Conservation (phyloP, 2,888 invertebrate genomes). For the Thysanoteuthis rhombus region DNA sequence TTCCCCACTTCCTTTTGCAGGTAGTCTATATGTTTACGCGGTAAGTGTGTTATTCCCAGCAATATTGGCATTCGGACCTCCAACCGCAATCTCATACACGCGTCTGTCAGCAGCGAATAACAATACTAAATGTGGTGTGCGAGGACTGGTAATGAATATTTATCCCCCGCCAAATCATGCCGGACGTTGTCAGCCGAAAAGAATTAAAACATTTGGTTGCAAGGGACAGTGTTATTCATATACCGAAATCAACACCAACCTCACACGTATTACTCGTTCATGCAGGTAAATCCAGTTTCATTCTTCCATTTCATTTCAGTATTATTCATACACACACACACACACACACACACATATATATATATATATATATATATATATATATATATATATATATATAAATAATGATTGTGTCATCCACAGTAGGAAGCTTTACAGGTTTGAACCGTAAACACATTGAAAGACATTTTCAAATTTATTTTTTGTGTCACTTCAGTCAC, state of each 20-base stretch:
- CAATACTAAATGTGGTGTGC: conserved; percentile 17
- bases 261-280: background rate
- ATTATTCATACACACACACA: no score
- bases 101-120: background rate
- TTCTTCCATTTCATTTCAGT: background rate
- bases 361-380: no score
- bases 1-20: background rate
- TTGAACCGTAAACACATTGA: no score
- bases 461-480: no score
- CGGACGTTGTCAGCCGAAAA: background rate
- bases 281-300: background rate
- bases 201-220: conserved; percentile 25
- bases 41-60: conserved; percentile 15
- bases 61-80: background rate
- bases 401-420: no score
- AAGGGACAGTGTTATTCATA: conserved; percentile 26
- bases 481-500: no score
- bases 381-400: no score
- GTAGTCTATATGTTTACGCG: conserved; percentile 29
- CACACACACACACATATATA: no score
- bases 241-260: conserved; percentile 24
- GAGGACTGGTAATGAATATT: conserved; percentile 20
- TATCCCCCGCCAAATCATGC: background rate
- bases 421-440: no score
- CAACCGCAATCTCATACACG: background rate